Base-by-base conservation (phyloP, 2,888 invertebrate species). In the Amphimallon solstitiale region DNA sequence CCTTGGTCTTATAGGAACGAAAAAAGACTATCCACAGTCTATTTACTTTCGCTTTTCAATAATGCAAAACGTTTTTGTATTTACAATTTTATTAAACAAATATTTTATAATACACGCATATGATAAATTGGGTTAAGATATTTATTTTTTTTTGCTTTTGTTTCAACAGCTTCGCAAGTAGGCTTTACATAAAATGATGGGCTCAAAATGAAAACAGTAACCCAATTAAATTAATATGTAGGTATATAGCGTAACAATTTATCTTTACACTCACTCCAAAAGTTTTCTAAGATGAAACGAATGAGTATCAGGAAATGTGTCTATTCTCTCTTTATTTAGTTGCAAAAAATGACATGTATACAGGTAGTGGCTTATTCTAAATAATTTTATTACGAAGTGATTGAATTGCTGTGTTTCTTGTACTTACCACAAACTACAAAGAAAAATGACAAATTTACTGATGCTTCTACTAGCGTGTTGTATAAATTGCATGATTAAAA, bases 61-160 rank as follows among this genome's bases (percentile, higher is more conserved):
- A 54, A 54, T 37, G n/a, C 17, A 45, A 56, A 21, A 10, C 14
- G 4, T 35, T 48, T 23, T 10, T 54, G 54, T 72, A 71, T 71
- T 71, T 74, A 66, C 73, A 72, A 74, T 78, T 79, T 79, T 80
- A 78, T 80, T 80, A 80, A 79, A 80, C 78, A 78, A 79, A 79
- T 79, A 79, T 75, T 79, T 80, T 79, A 75, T 67, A 63, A 59
- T 78, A 79, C 79, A 79, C 77, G 75, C 77, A 79, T 74, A 76
- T 73, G 72, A 75, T 75, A 76, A 73, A 43, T 76, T 76, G 73
- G 29, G 45, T 49, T n/a, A 54, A 67, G 61, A 61, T 56, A 56
- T 40, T 48, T 59, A 34, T 37, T 23, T 29, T 43, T n/a, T 37
- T 21, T 38, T 21, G 10, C 4, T 38, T 54, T 49, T 21, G 48